Percentiles rank a stretch among this genome's conserved stretches.
These are phyloP conservation scores for Otolemur crassicaudatus DNA, from an alignment of 2,797 vertebrate species.

Conservation along the genomic window DNA sequence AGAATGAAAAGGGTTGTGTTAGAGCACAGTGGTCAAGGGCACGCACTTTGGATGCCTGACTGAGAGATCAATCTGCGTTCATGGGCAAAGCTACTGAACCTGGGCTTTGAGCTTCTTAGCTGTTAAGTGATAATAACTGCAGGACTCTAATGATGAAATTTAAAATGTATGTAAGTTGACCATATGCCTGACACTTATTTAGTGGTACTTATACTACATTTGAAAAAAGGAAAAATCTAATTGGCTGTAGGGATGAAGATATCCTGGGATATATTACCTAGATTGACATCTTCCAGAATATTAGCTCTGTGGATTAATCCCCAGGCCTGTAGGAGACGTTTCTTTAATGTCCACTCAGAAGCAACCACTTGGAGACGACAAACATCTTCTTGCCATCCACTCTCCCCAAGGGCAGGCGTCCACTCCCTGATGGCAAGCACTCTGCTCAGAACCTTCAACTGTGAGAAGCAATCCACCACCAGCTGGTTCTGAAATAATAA, in stretches of 20 bases:
- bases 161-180: not conserved
- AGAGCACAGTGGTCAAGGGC: not conserved
- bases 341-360: conserved; percentile 91
- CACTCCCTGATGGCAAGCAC: conserved; percentile 89
- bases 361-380: conserved; percentile 90
- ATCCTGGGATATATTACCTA: conserved; percentile 88
- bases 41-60: not conserved
- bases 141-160: conserved; percentile 10
- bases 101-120: not conserved
- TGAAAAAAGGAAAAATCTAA: not conserved
- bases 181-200: not conserved
- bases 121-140: not conserved
- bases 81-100: not conserved
- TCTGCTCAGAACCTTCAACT: conserved; percentile 89
- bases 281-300: conserved; percentile 90
- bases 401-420: conserved; percentile 84
- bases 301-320: conserved; percentile 93
- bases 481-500: conserved; percentile 89
- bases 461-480: conserved; percentile 92
- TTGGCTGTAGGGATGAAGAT: not conserved
- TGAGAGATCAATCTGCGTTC: not conserved
- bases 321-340: conserved; percentile 92
- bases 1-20: conserved; percentile 32
- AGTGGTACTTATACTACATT: not conserved
- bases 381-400: conserved; percentile 89